Evolutionary conservation across 2,888 invertebrate genomes (phyloP).

Genomic region (Branchipolynoe longqiensis): DNA sequence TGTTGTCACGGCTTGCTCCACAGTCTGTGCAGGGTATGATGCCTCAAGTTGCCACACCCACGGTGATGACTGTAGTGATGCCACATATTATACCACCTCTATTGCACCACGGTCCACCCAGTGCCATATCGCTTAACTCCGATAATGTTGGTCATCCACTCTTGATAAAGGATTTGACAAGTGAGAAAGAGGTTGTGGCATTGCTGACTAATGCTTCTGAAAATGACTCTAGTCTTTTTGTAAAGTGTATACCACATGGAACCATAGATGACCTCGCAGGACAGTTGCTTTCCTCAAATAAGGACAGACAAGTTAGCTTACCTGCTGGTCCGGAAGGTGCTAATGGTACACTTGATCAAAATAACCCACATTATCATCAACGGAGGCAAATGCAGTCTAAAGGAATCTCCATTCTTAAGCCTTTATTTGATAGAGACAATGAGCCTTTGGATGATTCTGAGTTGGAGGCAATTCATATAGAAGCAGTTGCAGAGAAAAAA

Average conservation of each 20-base stretch:
- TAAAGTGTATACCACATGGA: conserved; percentile 32
- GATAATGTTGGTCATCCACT: background rate
- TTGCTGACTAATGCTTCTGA: conserved; percentile 8
- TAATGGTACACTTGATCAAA: conserved; percentile 21
- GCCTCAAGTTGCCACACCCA: conserved; percentile 37
- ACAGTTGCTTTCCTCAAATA: background rate
- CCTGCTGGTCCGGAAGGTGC: conserved; percentile 50
- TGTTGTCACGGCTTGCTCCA: conserved; percentile 3
- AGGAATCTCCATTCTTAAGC: conserved; percentile 63
- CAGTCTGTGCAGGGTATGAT: conserved; percentile 18
- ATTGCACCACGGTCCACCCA: background rate
- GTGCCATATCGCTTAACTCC: conserved; percentile 12
- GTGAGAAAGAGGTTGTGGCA: conserved; percentile 26
- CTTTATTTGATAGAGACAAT: conserved; percentile 61
- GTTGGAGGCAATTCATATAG: too few relatives aligned
- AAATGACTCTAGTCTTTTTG: conserved; percentile 2
- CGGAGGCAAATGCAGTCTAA: conserved; percentile 43
- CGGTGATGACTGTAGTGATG: conserved; percentile 43
- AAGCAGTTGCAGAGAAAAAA: background rate
- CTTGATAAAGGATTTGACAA: background rate
- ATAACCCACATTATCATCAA: conserved; percentile 39
- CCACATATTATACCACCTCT: conserved; percentile 22
- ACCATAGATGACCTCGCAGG: background rate
- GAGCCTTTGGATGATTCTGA: conserved; percentile 37
- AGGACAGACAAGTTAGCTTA: conserved; percentile 5